Percentiles rank a stretch among this genome's conserved stretches.
These are phyloP conservation scores for Aphelenchoides besseyi DNA, from an alignment of 1,140 invertebrate species.

Conservation along the genomic window DNA sequence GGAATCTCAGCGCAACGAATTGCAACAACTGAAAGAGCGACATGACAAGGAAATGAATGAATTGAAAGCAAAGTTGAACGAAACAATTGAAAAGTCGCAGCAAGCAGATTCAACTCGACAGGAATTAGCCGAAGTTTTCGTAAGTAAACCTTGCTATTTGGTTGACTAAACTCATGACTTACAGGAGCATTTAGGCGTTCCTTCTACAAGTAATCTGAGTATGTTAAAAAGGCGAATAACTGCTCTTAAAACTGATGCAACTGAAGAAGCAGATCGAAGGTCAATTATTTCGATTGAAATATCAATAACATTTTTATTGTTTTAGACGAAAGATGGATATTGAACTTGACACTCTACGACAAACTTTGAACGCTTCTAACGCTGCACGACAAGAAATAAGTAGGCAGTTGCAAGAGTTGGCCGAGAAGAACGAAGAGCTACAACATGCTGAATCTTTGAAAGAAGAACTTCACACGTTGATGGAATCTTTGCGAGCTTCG, in stretches of 20 bases:
- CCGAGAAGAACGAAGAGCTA: constrained; percentile 1
- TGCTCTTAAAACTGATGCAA: neutral
- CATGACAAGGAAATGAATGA: neutral
- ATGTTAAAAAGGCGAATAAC: neutral
- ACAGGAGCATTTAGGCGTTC: neutral
- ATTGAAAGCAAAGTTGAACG: neutral
- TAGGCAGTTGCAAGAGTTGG: neutral
- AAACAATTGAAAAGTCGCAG: neutral
- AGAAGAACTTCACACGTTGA: constrained; percentile 13
- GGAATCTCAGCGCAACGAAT: neutral
- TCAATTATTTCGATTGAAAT: neutral
- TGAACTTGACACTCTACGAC: neutral
- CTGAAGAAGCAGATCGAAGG: constrained; percentile 8
- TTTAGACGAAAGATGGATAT: constrained; percentile 6
- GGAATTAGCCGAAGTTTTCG: neutral
- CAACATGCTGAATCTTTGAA: constrained; percentile 3
- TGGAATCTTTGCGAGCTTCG: neutral
- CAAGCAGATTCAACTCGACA: neutral
- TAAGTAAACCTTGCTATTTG: too few species aligned
- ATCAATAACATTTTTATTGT: neutral
- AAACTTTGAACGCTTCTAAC: constrained; percentile 16
- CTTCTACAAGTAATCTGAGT: neutral
- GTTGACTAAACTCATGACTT: too few species aligned
- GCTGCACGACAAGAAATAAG: neutral
- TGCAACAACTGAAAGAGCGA: neutral